These are phyloP conservation scores for Sinocyclocheilus maitianheensis DNA, from an alignment of 2,113 vertebrate species.

Conservation along the genomic window DNA sequence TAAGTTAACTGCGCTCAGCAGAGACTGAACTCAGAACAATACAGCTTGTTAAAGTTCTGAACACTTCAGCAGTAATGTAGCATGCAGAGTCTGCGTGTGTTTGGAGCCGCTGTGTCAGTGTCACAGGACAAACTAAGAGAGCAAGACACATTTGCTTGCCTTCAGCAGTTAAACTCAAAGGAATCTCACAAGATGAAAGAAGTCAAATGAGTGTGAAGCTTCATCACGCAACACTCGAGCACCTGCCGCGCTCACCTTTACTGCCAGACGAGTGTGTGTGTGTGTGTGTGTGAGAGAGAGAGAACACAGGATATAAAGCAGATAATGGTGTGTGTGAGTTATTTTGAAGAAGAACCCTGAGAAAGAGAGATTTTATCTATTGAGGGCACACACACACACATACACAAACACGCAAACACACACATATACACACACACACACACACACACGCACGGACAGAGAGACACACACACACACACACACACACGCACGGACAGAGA, in stretches of 20 bases:
- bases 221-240: constrained; percentile 65
- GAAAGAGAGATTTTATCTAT: neutral
- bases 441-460: too few species aligned
- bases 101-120: constrained; percentile 4
- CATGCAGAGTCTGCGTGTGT: constrained; percentile 26
- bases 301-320: neutral
- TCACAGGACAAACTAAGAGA: neutral
- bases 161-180: constrained; percentile 58
- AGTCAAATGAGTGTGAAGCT: constrained; percentile 71
- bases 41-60: neutral
- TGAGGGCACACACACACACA: neutral
- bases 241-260: constrained; percentile 60
- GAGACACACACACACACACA: too few species aligned
- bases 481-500: too few species aligned
- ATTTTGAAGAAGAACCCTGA: constrained; percentile 1
- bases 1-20: neutral
- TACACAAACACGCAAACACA: too few species aligned
- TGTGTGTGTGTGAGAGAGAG: neutral
- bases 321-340: constrained; percentile 25
- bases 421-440: too few species aligned
- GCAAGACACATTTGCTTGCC: constrained; percentile 36
- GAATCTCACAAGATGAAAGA: constrained; percentile 70
- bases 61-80: neutral
- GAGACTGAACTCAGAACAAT: neutral
- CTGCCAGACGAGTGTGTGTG: constrained; percentile 61